Percentiles rank a stretch among this genome's conserved stretches.
These are phyloP conservation scores for Zaprionus davidi DNA, from an alignment of 1,140 invertebrate species.

Conservation along the genomic window DNA sequence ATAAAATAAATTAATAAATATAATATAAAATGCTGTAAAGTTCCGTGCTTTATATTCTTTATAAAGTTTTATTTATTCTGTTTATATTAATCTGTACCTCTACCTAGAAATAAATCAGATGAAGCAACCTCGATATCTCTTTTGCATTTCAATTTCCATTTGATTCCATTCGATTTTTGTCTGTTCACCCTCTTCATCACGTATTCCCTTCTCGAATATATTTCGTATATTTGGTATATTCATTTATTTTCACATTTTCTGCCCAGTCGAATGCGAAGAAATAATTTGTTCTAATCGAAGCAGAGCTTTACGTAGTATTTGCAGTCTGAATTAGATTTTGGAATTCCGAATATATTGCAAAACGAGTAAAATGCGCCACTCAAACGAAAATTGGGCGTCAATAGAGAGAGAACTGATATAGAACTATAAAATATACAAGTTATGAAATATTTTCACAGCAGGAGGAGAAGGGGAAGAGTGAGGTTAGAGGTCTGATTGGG, in stretches of 20 bases:
- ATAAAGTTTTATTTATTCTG: no score
- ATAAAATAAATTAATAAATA: no score
- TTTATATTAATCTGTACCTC: no score
- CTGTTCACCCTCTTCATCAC: background rate
- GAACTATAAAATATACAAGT: constrained; percentile 55
- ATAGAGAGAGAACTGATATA: constrained; percentile 10
- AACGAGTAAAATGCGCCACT: constrained; percentile 15
- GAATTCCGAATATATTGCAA: constrained; percentile 3
- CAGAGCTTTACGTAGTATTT: background rate
- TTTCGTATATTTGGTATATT: background rate
- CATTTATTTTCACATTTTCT: background rate
- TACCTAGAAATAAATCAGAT: background rate
- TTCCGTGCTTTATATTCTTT: no score
- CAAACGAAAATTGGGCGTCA: constrained; percentile 13
- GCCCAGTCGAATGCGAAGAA: background rate
- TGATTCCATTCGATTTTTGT: background rate
- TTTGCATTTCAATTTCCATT: no score
- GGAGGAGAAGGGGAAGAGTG: no score
- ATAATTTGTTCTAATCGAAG: background rate
- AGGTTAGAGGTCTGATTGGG: background rate
- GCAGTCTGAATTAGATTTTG: background rate
- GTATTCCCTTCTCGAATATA: background rate
- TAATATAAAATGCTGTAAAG: no score
- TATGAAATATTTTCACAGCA: constrained; percentile 66
- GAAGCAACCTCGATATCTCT: background rate